These are phyloP conservation scores for Anthopleura sola DNA, from an alignment of 64 coral and sea anemone genomes.

Conservation along the genomic window DNA sequence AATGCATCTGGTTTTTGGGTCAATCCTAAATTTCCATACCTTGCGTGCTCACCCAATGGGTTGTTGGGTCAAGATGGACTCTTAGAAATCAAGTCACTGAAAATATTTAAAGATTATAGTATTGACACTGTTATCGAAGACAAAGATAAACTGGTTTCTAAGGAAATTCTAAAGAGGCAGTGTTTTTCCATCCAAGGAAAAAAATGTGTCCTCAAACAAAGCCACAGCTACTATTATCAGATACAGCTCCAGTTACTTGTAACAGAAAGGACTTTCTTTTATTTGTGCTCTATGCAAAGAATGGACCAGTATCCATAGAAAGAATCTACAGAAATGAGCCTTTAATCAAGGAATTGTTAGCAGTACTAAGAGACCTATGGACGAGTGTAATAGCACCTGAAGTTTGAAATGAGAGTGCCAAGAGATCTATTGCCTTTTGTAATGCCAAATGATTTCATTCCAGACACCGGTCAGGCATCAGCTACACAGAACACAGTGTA, in stretches of 20 bases:
- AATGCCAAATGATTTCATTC: too few relatives aligned
- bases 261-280: not conserved
- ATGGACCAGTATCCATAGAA: slow-evolving; percentile 50
- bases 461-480: too few relatives aligned
- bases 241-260: not conserved
- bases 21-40: slow-evolving; percentile 8
- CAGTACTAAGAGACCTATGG: slow-evolving; percentile 26
- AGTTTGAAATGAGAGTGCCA: slow-evolving; percentile 29
- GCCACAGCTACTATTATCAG: not conserved
- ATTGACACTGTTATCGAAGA: slow-evolving; percentile 13
- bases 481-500: not conserved
- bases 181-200: slow-evolving; percentile 2
- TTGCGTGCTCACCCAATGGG: slow-evolving; percentile 26
- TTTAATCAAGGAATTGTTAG: slow-evolving; percentile 50
- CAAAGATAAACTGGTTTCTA: not conserved
- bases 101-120: slow-evolving; percentile 1
- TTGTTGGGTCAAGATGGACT: slow-evolving; percentile 6
- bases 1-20: slow-evolving; percentile 13
- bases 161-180: slow-evolving; percentile 7
- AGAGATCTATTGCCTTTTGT: slow-evolving; percentile 21
- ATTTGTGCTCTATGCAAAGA: not conserved
- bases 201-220: not conserved
- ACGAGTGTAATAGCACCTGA: slow-evolving; percentile 33
- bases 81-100: slow-evolving; percentile 22
- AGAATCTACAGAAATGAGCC: slow-evolving; percentile 35